phyloP scores from a whole-genome alignment of 35 echinoderm and acorn worm genomes.

The Diadema setosum region DNA sequence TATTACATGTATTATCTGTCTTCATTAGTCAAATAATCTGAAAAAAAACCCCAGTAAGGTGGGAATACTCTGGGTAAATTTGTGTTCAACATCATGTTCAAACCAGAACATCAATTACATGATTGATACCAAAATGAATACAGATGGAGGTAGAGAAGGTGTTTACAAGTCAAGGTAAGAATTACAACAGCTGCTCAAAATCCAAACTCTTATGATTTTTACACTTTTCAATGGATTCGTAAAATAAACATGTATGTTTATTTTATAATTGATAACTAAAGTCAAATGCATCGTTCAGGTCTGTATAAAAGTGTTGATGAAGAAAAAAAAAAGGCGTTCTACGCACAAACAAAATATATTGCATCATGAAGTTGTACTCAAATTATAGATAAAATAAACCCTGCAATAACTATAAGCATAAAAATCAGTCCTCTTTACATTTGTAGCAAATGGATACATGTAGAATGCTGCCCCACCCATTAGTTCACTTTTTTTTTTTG shows the following conservation, averaged over 20 bases:
- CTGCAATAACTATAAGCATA: background rate
- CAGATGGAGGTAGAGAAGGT: background rate
- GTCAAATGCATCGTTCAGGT: background rate
- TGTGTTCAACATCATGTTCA: background rate
- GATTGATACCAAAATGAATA: background rate
- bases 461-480: too few species aligned
- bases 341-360: background rate
- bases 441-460: too few species aligned
- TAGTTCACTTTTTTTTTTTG: background rate
- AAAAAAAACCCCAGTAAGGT: background rate
- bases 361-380: background rate
- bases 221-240: background rate
- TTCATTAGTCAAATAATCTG: background rate
- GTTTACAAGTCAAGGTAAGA: background rate
- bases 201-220: background rate
- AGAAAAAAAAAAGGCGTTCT: background rate
- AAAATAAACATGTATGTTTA: background rate
- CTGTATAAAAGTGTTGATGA: background rate
- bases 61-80: background rate
- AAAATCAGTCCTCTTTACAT: background rate
- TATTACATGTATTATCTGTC: background rate
- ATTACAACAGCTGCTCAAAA: background rate
- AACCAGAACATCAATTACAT: background rate
- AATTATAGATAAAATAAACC: background rate
- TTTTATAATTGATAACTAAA: background rate